Base-by-base conservation (phyloP, 2,797 vertebrate species). In the Craterocephalus amniculus region DNA sequence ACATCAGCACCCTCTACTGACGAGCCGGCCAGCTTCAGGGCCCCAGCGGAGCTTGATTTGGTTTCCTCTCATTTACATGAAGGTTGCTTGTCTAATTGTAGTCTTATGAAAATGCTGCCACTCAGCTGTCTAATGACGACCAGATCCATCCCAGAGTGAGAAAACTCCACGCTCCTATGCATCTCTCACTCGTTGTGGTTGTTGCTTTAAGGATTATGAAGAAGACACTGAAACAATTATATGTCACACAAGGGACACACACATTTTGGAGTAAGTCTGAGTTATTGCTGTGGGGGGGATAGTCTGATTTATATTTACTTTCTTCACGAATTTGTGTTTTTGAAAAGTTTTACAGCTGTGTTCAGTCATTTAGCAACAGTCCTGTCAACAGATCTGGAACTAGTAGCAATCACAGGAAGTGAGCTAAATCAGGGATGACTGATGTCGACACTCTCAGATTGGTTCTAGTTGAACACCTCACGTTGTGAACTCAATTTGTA, bases 1-100 rank as follows among this genome's bases (percentile, higher is more conserved):
- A 93, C 95, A 94, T 96, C 94, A 96, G 96, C 96, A 93, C 96
- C 96, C 96, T 96, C 97, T 97, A 93, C 96, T 96, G 96, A 95
- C 91, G 54, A 70, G 86, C 74, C 58, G 49, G 67, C 77, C 84
- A 79, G 76, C 74, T 76, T 86, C 77, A 74, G 68, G 73, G 74
- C 75, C 81, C 55, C 80, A 31, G 45, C 2, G 63, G 79, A 79
- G 74, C 66, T 74, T 78, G 49, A 84, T 74, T 86, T 87, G 56
- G 82, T 81, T 77, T 82, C 60, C 70, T 80, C 81, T 82, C 61
- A 76, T 82, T 85, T 81, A 35, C 49, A 76, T 78, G 72, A 87
- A 78, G 77, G 75, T 78, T 84, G 80, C 70, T 70, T 65, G 77
- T 85, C 70, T 79, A 73, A 79, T 88, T 87, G 86, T 76, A 62